Conservation (phyloP, 2,888 invertebrate species). For the Neocrepidodera transversa region DNA sequence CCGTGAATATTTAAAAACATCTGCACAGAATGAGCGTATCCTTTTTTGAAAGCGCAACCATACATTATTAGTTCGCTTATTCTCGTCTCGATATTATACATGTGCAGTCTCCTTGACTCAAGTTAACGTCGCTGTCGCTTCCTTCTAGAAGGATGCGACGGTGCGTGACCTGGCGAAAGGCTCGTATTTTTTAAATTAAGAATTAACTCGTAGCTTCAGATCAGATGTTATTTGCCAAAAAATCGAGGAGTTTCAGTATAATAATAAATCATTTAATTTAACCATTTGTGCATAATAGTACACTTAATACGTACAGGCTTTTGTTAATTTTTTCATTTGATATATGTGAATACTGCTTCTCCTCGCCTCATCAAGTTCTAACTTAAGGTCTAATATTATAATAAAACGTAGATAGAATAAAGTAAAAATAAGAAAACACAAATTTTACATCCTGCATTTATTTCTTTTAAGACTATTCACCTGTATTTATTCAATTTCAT, state of each 20-base stretch:
- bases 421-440: conserved; percentile 46
- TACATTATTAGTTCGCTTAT: conserved; percentile 44
- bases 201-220: conserved; percentile 46
- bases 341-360: conserved; percentile 53
- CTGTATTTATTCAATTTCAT: neutral
- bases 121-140: no score
- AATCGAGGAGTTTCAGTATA: conserved; percentile 56
- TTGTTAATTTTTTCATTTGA: conserved; percentile 31
- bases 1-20: conserved; percentile 27
- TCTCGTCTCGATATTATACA: conserved; percentile 44
- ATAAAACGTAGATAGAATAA: conserved; percentile 56
- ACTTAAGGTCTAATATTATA: conserved; percentile 58
- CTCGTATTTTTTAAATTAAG: conserved; percentile 40
- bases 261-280: conserved; percentile 13
- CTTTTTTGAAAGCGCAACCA: conserved; percentile 21
- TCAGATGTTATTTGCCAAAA: conserved; percentile 60
- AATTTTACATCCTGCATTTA: conserved; percentile 24
- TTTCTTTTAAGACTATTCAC: conserved; percentile 19
- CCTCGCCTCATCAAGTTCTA: conserved; percentile 58
- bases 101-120: no score
- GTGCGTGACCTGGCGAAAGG: no score
- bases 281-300: no score
- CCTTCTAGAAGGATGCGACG: conserved; percentile 36
- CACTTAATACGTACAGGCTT: conserved; percentile 49
- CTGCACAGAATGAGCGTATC: conserved; percentile 17